Conservation (phyloP, 2,113 vertebrate genomes). For the Ictidomys tridecemlineatus region DNA sequence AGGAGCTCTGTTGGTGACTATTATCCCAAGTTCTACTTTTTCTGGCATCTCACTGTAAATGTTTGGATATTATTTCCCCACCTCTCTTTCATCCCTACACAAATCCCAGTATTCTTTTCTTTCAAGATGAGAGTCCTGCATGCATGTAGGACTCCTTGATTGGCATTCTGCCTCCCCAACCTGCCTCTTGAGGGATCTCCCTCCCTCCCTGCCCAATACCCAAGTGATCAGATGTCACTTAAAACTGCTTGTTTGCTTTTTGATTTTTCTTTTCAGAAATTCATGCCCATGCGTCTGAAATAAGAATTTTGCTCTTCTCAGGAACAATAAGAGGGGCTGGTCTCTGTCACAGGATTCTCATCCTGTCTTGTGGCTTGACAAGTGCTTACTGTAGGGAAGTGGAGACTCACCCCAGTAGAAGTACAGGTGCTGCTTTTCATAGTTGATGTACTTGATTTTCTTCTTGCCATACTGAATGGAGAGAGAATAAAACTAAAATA, state of each 20-base stretch:
- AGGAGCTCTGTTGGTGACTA: not conserved
- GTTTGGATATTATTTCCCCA: not conserved
- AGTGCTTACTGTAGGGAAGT: not conserved
- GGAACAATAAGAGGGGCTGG: not conserved
- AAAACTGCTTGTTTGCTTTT: not conserved
- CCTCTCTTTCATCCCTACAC: not conserved
- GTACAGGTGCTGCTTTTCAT: conserved; percentile 79
- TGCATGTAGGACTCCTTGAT: not conserved
- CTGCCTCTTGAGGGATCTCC: not conserved
- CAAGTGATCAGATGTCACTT: not conserved
- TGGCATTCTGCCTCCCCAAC: not conserved
- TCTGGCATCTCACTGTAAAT: not conserved
- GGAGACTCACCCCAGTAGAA: conserved; percentile 71
- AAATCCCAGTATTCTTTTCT: not conserved
- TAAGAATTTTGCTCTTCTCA: not conserved
- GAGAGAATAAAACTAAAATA: conserved; percentile 24
- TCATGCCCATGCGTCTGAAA: not conserved
- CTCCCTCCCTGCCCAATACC: not conserved
- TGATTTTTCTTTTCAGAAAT: not conserved
- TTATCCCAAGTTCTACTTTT: not conserved
- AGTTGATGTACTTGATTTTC: conserved; percentile 73
- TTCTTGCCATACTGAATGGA: conserved; percentile 77
- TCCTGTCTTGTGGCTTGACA: not conserved
- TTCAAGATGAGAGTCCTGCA: not conserved
- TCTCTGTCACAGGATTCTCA: not conserved